Evolutionary conservation across 2,113 vertebrate genomes (phyloP), one percentile per base, ranked within the genome.

Genomic region (Diadophis punctatus): DNA sequence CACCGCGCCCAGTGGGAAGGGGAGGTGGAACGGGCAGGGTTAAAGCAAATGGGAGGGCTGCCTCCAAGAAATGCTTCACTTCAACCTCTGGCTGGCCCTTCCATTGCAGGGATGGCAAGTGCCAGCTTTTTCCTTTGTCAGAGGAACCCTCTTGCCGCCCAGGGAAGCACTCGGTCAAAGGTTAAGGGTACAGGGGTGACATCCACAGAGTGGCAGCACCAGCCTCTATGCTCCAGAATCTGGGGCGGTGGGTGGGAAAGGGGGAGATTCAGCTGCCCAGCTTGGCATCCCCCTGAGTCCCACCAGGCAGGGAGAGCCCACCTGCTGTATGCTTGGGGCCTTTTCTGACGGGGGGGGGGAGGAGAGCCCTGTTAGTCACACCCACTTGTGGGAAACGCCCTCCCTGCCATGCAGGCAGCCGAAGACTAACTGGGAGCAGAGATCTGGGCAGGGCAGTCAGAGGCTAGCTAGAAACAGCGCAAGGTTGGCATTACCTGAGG

Each of bases 401-500:
- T 20, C n/a, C n/a, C 68, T 74, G n/a, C 68, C 68, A 74, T 20
- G n/a, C 2, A 5, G n/a, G 68, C 34, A 39, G n/a, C 12, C 2
- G 8, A 39, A 39, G 18, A 43, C 34, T 7, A 80, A 80, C 18
- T 43, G 34, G 68, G 18, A 3, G 34, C 74, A 80, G 74, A 80
- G 74, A 39, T 1, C 34, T 80, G 34, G 74, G 1, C 34, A 43
- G 18, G 8, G 34, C 74, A 22, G n/a, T 39, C 8, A 8, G 34
- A 39, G 20, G 34, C 68, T 18, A 43, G 68, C 68, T 39, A 20
- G 68, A 3, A 80, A 80, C 16, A 3, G n/a, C 1, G 39, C 49
- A 48, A 30, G 12, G 7, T 1, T 27, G 1, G 85, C 51, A 95
- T 97, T 96, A 99, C 99, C 99, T 98, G 99, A 99, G 95, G 99